These are phyloP conservation scores for Drosophila setifemur DNA, from an alignment of 1,140 invertebrate species.

Conservation along the genomic window DNA sequence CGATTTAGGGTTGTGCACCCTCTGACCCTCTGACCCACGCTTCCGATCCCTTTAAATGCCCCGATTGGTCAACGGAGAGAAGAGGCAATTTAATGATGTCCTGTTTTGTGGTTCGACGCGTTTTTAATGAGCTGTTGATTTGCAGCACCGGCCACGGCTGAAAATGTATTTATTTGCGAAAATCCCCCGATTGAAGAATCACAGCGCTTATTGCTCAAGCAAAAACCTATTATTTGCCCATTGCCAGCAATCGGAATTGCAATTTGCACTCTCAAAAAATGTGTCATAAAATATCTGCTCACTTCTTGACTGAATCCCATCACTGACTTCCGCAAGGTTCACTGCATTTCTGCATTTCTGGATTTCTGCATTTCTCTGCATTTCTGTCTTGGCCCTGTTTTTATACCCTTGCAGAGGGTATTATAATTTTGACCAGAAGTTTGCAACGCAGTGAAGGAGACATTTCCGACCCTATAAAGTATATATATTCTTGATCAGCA, in stretches of 20 bases:
- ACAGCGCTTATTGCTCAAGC: background rate
- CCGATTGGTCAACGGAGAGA: background rate
- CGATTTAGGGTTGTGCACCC: slow-evolving; percentile 33
- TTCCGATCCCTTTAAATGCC: slow-evolving; percentile 15
- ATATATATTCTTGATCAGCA: too few relatives aligned
- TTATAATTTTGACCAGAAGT: too few relatives aligned
- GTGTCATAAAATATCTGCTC: slow-evolving; percentile 39
- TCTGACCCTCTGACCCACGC: background rate
- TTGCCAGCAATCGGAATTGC: slow-evolving; percentile 23
- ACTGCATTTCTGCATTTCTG: slow-evolving; percentile 31
- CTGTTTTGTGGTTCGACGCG: slow-evolving; percentile 47
- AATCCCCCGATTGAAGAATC: background rate
- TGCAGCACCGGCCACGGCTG: background rate
- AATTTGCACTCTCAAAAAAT: slow-evolving; percentile 37
- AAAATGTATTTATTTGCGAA: background rate
- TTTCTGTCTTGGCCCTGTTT: too few relatives aligned
- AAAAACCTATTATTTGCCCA: slow-evolving; percentile 17
- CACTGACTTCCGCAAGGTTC: slow-evolving; percentile 33
- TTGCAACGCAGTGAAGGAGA: too few relatives aligned
- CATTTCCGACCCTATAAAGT: too few relatives aligned
- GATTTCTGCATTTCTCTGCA: too few relatives aligned
- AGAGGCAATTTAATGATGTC: slow-evolving; percentile 33
- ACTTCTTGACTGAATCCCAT: slow-evolving; percentile 10
- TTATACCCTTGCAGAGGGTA: too few relatives aligned
- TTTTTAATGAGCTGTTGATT: slow-evolving; percentile 56